These are phyloP conservation scores for Balanococcus diminutus DNA, from an alignment of 2,888 invertebrate genomes.

Conservation along the genomic window DNA sequence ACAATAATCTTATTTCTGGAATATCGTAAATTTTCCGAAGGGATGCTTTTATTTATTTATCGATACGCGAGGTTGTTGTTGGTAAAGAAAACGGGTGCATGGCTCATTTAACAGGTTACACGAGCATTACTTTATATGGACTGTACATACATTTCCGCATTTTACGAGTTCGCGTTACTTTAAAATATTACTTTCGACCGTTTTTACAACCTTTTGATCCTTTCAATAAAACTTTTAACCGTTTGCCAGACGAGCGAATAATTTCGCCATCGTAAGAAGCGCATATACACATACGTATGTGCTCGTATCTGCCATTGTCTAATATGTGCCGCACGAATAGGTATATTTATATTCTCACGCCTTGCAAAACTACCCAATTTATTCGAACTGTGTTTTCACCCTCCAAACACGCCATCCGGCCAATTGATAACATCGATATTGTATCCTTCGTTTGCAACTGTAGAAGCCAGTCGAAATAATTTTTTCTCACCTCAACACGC, in stretches of 20 bases:
- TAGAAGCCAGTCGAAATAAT: neutral
- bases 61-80: neutral
- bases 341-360: neutral
- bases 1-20: neutral
- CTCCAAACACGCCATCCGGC: neutral
- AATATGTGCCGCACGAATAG: neutral
- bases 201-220: slow-evolving; percentile 29
- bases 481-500: neutral
- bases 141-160: slow-evolving; percentile 21
- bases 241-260: slow-evolving; percentile 1
- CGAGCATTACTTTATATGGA: neutral
- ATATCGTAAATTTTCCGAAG: neutral
- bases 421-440: neutral
- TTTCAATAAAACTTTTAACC: slow-evolving; percentile 30
- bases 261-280: neutral
- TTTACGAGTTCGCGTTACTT: slow-evolving; percentile 21
- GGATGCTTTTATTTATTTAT: slow-evolving; percentile 11
- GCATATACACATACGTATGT: neutral
- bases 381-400: neutral
- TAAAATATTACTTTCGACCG: slow-evolving; percentile 30
- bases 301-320: neutral
- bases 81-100: slow-evolving; percentile 7
- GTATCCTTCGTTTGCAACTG: neutral
- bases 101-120: slow-evolving; percentile 25
- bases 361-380: neutral